phyloP scores from a whole-genome alignment of 2,888 invertebrate genomes.

The Pandemis heparana region DNA sequence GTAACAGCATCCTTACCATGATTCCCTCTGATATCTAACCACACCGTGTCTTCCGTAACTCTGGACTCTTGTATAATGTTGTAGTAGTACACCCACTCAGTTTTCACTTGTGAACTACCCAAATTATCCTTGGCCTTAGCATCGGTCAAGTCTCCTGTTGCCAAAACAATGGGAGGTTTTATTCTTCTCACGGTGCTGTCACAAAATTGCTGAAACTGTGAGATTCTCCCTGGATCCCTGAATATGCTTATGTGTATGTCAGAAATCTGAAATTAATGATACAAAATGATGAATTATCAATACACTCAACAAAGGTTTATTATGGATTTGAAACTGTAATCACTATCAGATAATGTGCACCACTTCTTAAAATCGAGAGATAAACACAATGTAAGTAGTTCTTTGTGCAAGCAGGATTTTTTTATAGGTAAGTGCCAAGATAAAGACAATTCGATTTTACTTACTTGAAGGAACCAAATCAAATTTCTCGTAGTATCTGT shows the following conservation, averaged over 20 bases:
- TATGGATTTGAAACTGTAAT: neutral
- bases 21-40: constrained; percentile 97
- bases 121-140: constrained; percentile 92
- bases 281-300: neutral
- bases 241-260: constrained; percentile 96
- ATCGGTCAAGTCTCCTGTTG: constrained; percentile 96
- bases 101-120: constrained; percentile 92
- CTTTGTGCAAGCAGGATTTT: neutral
- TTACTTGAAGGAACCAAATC: constrained; percentile 92
- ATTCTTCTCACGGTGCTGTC: constrained; percentile 89
- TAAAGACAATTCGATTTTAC: constrained; percentile 43
- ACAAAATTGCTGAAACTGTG: constrained; percentile 93
- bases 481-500: constrained; percentile 86
- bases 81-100: constrained; percentile 94
- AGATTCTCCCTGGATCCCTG: constrained; percentile 89
- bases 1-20: constrained; percentile 88
- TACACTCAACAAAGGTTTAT: neutral
- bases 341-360: constrained; percentile 4
- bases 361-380: neutral
- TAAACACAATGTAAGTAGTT: constrained; percentile 5
- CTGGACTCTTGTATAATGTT: constrained; percentile 88
- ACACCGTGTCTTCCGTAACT: constrained; percentile 89
- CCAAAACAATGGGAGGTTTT: constrained; percentile 91
- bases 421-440: neutral
- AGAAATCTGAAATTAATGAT: constrained; percentile 87